phyloP scores from a whole-genome alignment of 2,797 vertebrate species.

The Iguana delicatissima region DNA sequence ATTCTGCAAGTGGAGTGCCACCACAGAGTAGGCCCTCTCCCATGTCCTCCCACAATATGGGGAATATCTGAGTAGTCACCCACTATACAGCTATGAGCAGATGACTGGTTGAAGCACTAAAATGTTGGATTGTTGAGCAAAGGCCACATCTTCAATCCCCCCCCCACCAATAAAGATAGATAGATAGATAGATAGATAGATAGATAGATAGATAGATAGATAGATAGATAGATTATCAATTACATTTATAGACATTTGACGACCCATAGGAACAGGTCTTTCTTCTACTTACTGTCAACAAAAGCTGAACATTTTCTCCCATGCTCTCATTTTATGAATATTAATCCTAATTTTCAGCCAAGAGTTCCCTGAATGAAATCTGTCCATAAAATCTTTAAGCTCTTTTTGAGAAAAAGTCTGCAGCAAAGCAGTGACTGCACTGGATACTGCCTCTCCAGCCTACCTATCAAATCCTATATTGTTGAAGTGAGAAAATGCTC shows the following conservation, averaged over 20 bases:
- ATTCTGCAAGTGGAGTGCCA: no score
- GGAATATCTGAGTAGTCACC: no score
- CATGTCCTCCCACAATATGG: no score
- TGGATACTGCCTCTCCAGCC: background rate
- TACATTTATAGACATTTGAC: background rate
- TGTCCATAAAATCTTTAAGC: background rate
- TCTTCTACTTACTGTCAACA: background rate
- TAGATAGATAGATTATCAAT: background rate
- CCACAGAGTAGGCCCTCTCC: no score
- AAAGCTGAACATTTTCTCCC: background rate
- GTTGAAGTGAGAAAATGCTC: conserved; percentile 47
- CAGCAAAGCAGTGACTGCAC: background rate
- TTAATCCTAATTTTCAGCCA: conserved; percentile 21
- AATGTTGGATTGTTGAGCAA: background rate
- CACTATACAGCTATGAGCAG: background rate
- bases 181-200: no score
- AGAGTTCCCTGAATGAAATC: background rate
- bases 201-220: no score
- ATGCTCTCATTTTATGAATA: background rate
- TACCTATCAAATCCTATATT: background rate
- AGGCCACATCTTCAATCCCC: background rate
- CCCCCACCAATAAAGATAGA: no score
- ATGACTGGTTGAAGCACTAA: background rate
- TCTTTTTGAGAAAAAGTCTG: background rate
- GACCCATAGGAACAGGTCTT: background rate